Percentiles rank a stretch among this genome's conserved stretches.
These are phyloP conservation scores for Mallotus villosus DNA, from an alignment of 2,797 vertebrate species.

Conservation along the genomic window DNA sequence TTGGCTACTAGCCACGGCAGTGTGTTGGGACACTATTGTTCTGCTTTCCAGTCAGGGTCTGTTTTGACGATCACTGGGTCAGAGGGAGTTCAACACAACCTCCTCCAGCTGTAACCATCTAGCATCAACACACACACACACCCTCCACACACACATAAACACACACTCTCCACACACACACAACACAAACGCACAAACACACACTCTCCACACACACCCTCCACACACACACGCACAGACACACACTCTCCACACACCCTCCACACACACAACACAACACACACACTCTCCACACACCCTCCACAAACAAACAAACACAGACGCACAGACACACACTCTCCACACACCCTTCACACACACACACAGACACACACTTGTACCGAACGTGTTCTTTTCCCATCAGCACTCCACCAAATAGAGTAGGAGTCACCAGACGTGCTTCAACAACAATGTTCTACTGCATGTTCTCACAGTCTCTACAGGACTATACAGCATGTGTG, in stretches of 20 bases:
- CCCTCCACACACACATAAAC: background rate
- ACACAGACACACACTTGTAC: background rate
- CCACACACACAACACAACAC: background rate
- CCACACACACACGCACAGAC: constrained; percentile 1
- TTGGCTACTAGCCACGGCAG: background rate
- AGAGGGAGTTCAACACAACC: background rate
- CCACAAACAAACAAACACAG: background rate
- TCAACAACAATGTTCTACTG: too few relatives aligned
- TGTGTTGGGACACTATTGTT: constrained; percentile 8
- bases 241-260: background rate
- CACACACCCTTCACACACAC: background rate
- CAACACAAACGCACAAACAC: background rate
- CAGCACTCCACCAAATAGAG: background rate
- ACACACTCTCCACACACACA: too few relatives aligned
- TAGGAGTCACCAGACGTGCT: background rate
- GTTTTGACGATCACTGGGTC: background rate
- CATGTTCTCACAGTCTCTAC: too few relatives aligned
- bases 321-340: background rate
- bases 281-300: too few relatives aligned
- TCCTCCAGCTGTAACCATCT: background rate
- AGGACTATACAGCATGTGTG: too few relatives aligned
- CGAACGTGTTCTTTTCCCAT: background rate
- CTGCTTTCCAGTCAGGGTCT: constrained; percentile 4
- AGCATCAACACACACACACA: background rate
- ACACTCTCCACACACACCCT: background rate